phyloP scores from a whole-genome alignment of 2,797 vertebrate species.

The Xenopus petersii region DNA sequence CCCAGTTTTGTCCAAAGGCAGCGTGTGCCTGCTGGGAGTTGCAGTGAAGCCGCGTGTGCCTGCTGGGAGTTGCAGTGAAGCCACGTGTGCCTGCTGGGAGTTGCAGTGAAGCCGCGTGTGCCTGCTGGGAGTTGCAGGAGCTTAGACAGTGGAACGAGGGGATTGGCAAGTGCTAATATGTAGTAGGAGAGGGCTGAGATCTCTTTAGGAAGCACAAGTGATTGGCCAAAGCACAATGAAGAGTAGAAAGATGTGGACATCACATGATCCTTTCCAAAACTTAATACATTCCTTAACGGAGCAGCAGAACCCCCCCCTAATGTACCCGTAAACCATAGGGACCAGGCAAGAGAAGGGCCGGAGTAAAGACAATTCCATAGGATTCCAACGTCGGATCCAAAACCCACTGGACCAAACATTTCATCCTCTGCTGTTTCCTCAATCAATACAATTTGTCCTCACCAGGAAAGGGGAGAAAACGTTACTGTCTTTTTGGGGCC shows the following conservation, averaged over 20 bases:
- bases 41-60: no score
- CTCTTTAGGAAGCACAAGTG: constrained; percentile 32
- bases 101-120: no score
- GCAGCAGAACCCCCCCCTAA: background rate
- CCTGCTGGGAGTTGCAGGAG: no score
- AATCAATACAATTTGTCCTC: constrained; percentile 30
- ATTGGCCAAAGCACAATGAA: constrained; percentile 39
- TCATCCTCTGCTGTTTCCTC: background rate
- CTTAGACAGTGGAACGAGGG: no score
- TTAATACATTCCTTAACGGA: constrained; percentile 35
- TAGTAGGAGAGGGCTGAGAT: background rate
- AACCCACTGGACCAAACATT: constrained; percentile 28
- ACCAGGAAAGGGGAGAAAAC: constrained; percentile 2
- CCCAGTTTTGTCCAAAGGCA: no score
- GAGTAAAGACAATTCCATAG: background rate
- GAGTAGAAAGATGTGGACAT: no score
- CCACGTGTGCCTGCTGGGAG: no score
- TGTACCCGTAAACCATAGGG: background rate
- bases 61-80: no score
- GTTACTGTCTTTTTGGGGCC: background rate
- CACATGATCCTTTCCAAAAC: constrained; percentile 12
- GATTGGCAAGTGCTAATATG: no score
- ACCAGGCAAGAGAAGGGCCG: background rate
- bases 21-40: no score
- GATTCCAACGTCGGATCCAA: background rate